Evolutionary conservation across 1,140 invertebrate genomes (phyloP).

Genomic region (Trichogramma pretiosum): DNA sequence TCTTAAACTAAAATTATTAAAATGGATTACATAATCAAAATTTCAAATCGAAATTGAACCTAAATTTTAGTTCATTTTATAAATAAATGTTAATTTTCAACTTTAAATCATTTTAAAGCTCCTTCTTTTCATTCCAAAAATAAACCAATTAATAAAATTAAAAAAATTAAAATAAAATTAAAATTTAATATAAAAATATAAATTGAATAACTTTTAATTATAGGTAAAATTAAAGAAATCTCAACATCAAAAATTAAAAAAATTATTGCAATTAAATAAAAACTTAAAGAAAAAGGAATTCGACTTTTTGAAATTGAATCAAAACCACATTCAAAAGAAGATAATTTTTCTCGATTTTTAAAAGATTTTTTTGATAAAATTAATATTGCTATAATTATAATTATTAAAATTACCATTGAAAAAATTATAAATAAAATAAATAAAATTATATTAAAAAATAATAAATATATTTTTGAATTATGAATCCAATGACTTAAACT

Average conservation of each 20-base stretch:
- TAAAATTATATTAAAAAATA: constrained; percentile 58
- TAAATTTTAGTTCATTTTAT: too few species aligned
- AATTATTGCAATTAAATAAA: constrained; percentile 54
- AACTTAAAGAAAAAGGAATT: constrained; percentile 47
- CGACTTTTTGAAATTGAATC: constrained; percentile 48
- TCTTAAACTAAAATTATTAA: constrained; percentile 10
- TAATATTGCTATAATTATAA: constrained; percentile 35
- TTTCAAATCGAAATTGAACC: too few species aligned
- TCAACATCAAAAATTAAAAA: constrained; percentile 61
- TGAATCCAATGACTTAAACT: constrained; percentile 12
- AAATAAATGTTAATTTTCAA: too few species aligned
- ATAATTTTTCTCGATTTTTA: constrained; percentile 49
- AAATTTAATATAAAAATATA: constrained; percentile 36
- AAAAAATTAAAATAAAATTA: constrained; percentile 36
- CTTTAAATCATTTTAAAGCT: constrained; percentile 32
- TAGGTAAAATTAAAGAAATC: constrained; percentile 50
- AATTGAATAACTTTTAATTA: too few species aligned
- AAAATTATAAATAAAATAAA: constrained; percentile 61
- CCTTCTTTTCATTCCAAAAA: constrained; percentile 56
- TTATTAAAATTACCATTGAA: constrained; percentile 55
- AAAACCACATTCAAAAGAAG: constrained; percentile 55
- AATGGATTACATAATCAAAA: too few species aligned
- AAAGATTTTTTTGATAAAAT: constrained; percentile 12
- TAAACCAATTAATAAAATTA: constrained; percentile 48
- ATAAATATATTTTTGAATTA: constrained; percentile 58